Evolutionary conservation across 2,113 vertebrate species (phyloP).

Genomic region (Tragelaphus imberbis): DNA sequence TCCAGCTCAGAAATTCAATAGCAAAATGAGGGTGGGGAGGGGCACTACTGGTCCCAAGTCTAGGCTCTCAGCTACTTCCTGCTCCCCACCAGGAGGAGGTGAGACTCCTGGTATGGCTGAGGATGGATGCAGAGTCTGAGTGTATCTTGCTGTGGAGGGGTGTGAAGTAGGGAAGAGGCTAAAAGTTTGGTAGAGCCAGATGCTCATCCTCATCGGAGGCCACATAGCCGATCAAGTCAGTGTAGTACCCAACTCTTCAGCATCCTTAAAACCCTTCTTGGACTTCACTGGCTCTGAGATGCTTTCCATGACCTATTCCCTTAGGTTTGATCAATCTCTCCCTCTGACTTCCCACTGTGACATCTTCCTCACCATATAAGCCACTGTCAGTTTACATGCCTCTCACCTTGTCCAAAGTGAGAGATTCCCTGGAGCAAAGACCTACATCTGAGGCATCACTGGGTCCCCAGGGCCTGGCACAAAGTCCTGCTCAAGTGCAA

Average conservation of each 20-base stretch:
- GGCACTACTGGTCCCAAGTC: not conserved
- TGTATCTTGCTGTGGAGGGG: not conserved
- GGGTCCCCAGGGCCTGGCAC: not conserved
- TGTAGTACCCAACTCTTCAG: not conserved
- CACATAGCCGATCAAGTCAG: not conserved
- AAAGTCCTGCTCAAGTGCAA: not conserved
- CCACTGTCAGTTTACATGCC: not conserved
- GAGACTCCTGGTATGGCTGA: not conserved
- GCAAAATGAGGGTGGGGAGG: not conserved
- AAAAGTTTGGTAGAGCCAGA: not conserved
- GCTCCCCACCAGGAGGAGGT: not conserved
- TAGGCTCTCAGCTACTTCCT: not conserved
- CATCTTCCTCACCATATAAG: not conserved
- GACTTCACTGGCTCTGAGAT: not conserved
- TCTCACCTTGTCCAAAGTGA: not conserved
- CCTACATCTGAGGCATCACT: not conserved
- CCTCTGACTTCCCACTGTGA: not conserved
- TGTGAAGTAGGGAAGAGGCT: not conserved
- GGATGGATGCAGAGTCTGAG: not conserved
- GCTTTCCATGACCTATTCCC: not conserved
- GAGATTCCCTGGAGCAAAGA: not conserved
- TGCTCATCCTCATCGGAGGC: not conserved
- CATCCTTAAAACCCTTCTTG: not conserved
- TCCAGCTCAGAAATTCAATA: not conserved
- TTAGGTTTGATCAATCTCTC: not conserved